phyloP scores from a whole-genome alignment of 2,113 vertebrate species.

The Anas platyrhynchos region DNA sequence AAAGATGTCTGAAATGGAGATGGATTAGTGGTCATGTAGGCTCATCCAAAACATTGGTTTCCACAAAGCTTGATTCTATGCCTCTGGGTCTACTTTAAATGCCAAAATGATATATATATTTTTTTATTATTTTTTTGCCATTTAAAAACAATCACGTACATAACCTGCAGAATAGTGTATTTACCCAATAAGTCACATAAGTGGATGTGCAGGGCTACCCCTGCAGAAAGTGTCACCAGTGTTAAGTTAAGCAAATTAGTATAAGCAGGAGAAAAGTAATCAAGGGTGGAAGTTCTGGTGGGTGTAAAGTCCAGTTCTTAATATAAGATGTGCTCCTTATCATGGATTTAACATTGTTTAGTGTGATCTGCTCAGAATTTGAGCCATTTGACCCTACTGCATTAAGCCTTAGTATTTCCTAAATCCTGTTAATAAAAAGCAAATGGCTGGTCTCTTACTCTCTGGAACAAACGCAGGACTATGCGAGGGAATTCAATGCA shows the following conservation, averaged over 20 bases:
- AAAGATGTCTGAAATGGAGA: not conserved
- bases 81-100: not conserved
- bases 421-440: conserved; percentile 39
- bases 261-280: not conserved
- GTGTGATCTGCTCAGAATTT: not conserved
- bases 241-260: not conserved
- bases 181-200: not conserved
- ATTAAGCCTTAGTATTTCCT: not conserved
- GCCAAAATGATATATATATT: not conserved
- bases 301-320: not conserved
- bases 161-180: not conserved
- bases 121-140: not conserved
- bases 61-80: not conserved
- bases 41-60: not conserved
- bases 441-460: not conserved
- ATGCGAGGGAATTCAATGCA: not conserved
- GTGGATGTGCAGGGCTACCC: not conserved
- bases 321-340: not conserved
- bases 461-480: not conserved
- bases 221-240: not conserved
- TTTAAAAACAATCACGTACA: not conserved
- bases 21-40: not conserved
- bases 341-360: not conserved
- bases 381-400: not conserved
- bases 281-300: not conserved